phyloP scores from a whole-genome alignment of 1,140 invertebrate genomes.

The Episyrphus balteatus region DNA sequence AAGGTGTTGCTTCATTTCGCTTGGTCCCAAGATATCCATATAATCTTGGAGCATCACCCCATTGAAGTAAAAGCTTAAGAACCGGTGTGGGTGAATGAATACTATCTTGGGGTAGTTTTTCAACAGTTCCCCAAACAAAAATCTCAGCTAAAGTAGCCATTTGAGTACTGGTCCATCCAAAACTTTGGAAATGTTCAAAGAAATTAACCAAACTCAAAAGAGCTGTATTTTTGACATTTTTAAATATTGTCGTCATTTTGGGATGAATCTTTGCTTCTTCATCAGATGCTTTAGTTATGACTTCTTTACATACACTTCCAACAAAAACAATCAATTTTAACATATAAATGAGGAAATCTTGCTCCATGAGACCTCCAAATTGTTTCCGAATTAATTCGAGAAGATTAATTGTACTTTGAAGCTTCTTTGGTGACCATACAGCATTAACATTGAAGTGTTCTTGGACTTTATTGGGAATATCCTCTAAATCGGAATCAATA shows the following conservation, averaged over 20 bases:
- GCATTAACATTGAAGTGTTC: slow-evolving; percentile 13
- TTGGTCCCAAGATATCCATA: slow-evolving; percentile 13
- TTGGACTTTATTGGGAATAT: slow-evolving; percentile 17
- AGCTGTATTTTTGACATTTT: slow-evolving; percentile 50
- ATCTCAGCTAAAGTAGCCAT: slow-evolving; percentile 65
- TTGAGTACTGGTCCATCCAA: slow-evolving; percentile 58
- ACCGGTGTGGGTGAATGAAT: slow-evolving; percentile 73
- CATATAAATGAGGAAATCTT: slow-evolving; percentile 53
- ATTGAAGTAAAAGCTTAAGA: slow-evolving; percentile 63
- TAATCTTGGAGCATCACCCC: slow-evolving; percentile 42
- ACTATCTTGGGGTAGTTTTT: slow-evolving; percentile 66
- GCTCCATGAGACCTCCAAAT: slow-evolving; percentile 63
- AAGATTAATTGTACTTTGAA: slow-evolving; percentile 65
- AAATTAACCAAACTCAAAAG: slow-evolving; percentile 56
- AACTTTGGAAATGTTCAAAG: slow-evolving; percentile 68
- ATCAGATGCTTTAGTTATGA: slow-evolving; percentile 37
- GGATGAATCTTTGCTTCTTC: slow-evolving; percentile 43
- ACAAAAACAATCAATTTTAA: slow-evolving; percentile 62
- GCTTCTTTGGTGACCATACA: slow-evolving; percentile 50
- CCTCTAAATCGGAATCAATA: slow-evolving; percentile 40
- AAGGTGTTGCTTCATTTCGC: slow-evolving; percentile 30
- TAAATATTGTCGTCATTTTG: slow-evolving; percentile 43
- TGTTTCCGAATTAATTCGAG: slow-evolving; percentile 73
- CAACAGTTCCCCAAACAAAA: slow-evolving; percentile 69
- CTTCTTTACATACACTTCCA: slow-evolving; percentile 47